These are phyloP conservation scores for Drosophila mayri DNA, from an alignment of 1,140 invertebrate genomes.

Conservation along the genomic window DNA sequence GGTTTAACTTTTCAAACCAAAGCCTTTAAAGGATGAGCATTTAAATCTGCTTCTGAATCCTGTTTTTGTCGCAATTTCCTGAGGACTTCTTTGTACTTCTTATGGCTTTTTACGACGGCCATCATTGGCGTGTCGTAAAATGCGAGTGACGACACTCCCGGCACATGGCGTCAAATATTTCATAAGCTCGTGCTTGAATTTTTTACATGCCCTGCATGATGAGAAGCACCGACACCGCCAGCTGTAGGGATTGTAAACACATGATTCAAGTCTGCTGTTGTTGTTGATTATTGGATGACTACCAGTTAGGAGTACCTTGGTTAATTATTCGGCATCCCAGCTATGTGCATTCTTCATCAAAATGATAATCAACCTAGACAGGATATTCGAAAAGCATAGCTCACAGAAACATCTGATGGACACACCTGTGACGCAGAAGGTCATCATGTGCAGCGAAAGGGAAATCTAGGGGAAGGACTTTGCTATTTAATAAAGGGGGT, in stretches of 20 bases:
- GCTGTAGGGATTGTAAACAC: conserved; percentile 71
- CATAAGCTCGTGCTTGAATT: conserved; percentile 71
- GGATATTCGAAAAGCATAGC: conserved; percentile 26
- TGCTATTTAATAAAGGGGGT: not conserved
- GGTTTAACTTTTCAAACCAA: not conserved
- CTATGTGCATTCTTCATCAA: conserved; percentile 16
- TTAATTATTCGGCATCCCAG: conserved; percentile 31
- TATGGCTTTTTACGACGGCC: conserved; percentile 63
- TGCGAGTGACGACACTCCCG: conserved; percentile 64
- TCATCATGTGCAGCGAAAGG: not conserved
- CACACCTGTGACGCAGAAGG: not conserved
- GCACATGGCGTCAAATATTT: conserved; percentile 80
- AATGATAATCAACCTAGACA: not conserved
- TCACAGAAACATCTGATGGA: conserved; percentile 34
- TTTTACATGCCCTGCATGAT: conserved; percentile 56
- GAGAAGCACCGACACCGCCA: conserved; percentile 25
- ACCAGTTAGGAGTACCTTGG: conserved; percentile 1
- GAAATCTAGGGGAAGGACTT: not conserved
- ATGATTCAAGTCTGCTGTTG: conserved; percentile 24
- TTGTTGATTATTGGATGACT: conserved; percentile 6
- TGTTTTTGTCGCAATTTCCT: conserved; percentile 26
- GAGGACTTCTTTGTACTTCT: conserved; percentile 51
- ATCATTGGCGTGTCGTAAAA: conserved; percentile 82
- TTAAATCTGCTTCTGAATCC: conserved; percentile 31
- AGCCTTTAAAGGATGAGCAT: not conserved